Percentiles rank a stretch among this genome's conserved stretches.
phyloP scores from a whole-genome alignment of 2,113 vertebrate genomes.

The Eudyptes chrysolophus region DNA sequence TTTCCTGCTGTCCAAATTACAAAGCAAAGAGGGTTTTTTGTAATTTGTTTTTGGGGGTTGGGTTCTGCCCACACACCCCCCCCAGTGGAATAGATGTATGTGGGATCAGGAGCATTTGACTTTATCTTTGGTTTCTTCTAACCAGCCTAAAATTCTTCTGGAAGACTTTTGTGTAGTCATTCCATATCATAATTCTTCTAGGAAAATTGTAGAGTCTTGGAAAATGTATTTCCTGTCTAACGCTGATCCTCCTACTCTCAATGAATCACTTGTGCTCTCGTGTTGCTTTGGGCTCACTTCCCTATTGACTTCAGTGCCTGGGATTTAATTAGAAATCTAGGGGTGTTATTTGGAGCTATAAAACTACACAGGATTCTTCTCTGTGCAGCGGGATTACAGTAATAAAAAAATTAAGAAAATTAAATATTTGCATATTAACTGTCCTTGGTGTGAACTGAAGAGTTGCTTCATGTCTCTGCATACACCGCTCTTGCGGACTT shows the following conservation, averaged over 20 bases:
- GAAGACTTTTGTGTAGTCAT: not conserved
- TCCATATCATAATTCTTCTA: not conserved
- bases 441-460: not conserved
- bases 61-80: too few species aligned
- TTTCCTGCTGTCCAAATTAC: not conserved
- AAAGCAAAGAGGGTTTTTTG: not conserved
- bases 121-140: not conserved
- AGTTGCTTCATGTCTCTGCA: not conserved
- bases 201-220: not conserved
- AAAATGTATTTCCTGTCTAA: slow-evolving; percentile 11
- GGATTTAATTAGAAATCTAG: slow-evolving; percentile 8
- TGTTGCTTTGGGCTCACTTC: slow-evolving; percentile 7
- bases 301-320: not conserved
- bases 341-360: not conserved
- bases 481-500: rapidly evolving
- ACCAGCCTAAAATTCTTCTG: not conserved
- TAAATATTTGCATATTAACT: not conserved
- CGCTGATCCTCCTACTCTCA: not conserved
- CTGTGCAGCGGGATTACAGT: not conserved
- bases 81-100: too few species aligned
- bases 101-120: not conserved
- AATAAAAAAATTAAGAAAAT: not conserved
- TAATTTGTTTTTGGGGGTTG: not conserved
- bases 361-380: not conserved
- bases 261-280: not conserved